These are phyloP conservation scores for Sebastes nivosus DNA, from an alignment of 2,797 vertebrate genomes.

Conservation along the genomic window DNA sequence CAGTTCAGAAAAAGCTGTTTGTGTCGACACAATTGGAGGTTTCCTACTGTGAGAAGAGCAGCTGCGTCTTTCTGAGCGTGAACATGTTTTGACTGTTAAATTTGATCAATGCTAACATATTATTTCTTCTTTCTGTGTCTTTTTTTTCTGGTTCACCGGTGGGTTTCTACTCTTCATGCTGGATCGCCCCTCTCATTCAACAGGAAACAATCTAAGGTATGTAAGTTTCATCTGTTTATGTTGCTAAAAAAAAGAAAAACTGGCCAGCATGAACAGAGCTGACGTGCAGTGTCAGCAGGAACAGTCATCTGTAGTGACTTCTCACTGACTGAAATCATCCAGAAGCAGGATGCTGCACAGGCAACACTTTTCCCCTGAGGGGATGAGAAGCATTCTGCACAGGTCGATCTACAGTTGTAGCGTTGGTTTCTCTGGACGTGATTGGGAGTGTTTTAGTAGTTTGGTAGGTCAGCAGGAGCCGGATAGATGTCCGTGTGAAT, in stretches of 20 bases:
- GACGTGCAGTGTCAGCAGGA: neutral
- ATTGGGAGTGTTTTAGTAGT: constrained; percentile 60
- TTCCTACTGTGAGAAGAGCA: constrained; percentile 32
- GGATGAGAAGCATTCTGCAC: constrained; percentile 26
- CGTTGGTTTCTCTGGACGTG: constrained; percentile 56
- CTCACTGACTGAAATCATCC: constrained; percentile 1
- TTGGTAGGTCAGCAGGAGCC: constrained; percentile 75
- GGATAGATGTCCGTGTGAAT: constrained; percentile 81
- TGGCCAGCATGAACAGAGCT: neutral
- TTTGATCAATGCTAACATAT: constrained; percentile 51
- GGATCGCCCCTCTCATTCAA: constrained; percentile 15
- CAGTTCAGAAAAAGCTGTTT: neutral
- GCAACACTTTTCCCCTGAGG: constrained; percentile 4
- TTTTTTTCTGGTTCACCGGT: neutral
- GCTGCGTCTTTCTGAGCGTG: constrained; percentile 28
- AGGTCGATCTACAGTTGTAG: constrained; percentile 32
- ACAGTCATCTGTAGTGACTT: neutral
- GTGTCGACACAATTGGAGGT: constrained; percentile 18
- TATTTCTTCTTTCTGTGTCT: constrained; percentile 40
- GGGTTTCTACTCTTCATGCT: constrained; percentile 23
- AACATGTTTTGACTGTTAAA: constrained; percentile 51
- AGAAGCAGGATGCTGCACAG: constrained; percentile 15
- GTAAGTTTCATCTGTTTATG: constrained; percentile 37
- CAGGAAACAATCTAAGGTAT: constrained; percentile 85
- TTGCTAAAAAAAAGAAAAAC: neutral